Base-by-base conservation (phyloP, 53 echinoderm and acorn worm species). In the Actinopyga echinites region DNA sequence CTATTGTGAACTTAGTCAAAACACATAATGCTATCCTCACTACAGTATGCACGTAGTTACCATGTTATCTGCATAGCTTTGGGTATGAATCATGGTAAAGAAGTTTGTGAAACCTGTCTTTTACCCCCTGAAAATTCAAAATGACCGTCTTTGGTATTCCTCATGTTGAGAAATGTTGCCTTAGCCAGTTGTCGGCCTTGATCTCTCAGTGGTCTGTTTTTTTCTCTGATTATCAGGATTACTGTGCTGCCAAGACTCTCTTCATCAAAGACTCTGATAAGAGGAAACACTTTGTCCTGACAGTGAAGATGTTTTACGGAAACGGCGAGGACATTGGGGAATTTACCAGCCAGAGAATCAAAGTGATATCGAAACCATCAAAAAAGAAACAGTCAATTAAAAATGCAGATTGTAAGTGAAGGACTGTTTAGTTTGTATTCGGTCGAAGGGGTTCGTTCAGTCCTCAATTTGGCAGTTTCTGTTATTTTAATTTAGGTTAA, bases 371-470 rank as follows among this genome's bases (percentile, higher is more conserved):
- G 9, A 99, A 99, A 65, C 99, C 99, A 37, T 99, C 99, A 56
- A 99, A 99, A 89, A 99, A 99, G 80, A 99, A 99, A 83, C 99
- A 99, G 73, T 94, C 94, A 4, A 87, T 95, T 45, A 99, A 99
- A 83, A 99, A 99, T 92, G 94, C 99, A 17, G 99, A 99, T 79
- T 83, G 99, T 99, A 87, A 99, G 99, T 99, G 31, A 52, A 8
- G 49, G n/a, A n/a, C n/a, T n/a, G n/a, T n/a, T n/a, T n/a, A n/a
- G n/a, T n/a, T n/a, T n/a, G n/a, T n/a, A n/a, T n/a, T n/a, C n/a
- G n/a, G n/a, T n/a, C n/a, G n/a, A n/a, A n/a, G n/a, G n/a, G n/a
- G n/a, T n/a, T n/a, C n/a, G n/a, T n/a, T n/a, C n/a, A n/a, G n/a
- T n/a, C n/a, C n/a, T n/a, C n/a, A n/a, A n/a, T n/a, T n/a, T n/a